Evolutionary conservation across 2,797 vertebrate species (phyloP).

Genomic region (Paramormyrops hopkinsi): DNA sequence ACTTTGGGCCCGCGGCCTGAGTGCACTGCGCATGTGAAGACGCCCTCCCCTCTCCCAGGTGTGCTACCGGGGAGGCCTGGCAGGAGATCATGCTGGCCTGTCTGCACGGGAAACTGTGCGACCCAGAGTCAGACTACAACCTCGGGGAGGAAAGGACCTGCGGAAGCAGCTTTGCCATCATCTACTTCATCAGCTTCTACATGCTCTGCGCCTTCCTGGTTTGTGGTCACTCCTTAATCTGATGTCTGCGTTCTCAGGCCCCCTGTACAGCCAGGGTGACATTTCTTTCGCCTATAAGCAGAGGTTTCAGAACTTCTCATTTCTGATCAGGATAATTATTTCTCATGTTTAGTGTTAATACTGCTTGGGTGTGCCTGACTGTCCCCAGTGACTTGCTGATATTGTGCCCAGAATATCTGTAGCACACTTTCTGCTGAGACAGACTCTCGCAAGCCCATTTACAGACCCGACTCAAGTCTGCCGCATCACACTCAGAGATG

Average conservation of each 20-base stretch:
- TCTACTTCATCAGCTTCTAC: conserved; percentile 98
- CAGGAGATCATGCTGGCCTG: conserved; percentile 98
- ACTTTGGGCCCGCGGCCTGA: not conserved
- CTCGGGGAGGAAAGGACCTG: conserved; percentile 89
- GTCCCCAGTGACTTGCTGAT: not conserved
- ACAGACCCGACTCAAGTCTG: not conserved
- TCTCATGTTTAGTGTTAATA: not conserved
- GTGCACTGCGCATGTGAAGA: not conserved
- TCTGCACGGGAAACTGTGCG: conserved; percentile 86
- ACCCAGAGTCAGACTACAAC: conserved; percentile 85
- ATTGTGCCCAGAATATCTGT: not conserved
- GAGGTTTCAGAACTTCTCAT: not conserved
- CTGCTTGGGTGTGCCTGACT: not conserved
- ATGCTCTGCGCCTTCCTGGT: conserved; percentile 99
- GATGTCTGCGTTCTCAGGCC: not conserved
- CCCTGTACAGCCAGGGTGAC: not conserved
- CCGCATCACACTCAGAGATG: not conserved
- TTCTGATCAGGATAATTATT: not conserved
- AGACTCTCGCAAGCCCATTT: not conserved
- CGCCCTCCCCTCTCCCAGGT: conserved; percentile 56
- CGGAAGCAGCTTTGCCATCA: conserved; percentile 91
- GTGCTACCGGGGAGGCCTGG: conserved; percentile 97
- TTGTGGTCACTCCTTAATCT: conserved; percentile 27
- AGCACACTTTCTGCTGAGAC: not conserved
- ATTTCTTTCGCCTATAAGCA: not conserved